Base-by-base conservation (phyloP, 2,797 vertebrate genomes). In the Argentina silus region DNA sequence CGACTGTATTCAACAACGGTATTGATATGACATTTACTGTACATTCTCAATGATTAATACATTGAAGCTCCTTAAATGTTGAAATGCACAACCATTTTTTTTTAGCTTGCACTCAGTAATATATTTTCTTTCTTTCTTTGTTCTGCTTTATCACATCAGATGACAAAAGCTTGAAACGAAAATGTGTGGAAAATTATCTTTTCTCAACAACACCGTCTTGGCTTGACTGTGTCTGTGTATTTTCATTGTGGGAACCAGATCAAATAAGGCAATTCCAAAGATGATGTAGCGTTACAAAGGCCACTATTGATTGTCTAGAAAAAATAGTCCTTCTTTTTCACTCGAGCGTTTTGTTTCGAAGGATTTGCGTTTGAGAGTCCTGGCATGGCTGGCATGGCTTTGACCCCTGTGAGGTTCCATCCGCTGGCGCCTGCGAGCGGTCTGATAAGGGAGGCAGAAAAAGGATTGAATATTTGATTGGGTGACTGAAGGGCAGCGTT, bases 311-410 rank as follows among this genome's bases (percentile, higher is more conserved):
- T 79, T 72, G 72, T 59, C n/a, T 79, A 36, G 42, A 47, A 65
- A 65, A 45, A 67, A 55, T 36, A 23, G 71, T 14, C 14, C 75
- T 86, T 72, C 27, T 19, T 45, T 72, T 71, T 65, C 72, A 79
- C 61, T 77, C 0, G 12, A 86, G 1, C 19, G 56, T 21, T 78
- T 75, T 70, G 69, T 87, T 88, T 85, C 69, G 78, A 3, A 67
- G 80, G 12, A 66, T 85, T 84, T 23, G 10, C 48, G 74, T 55
- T 80, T 85, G 73, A 84, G 83, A 85, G 62, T 10, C 9, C 77
- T 86, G 53, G 11, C 50, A 61, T 67, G 0, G 7, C 77, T 87
- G 56, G 11, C 50, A 61, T 66, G 0, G 7, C 70, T 7, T 65
- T 87, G 82, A 88, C 44, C 75, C 66, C 80, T 80, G 42, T 65